phyloP scores from a whole-genome alignment of 2,797 vertebrate genomes.

The Stomatorhinus walkeri region DNA sequence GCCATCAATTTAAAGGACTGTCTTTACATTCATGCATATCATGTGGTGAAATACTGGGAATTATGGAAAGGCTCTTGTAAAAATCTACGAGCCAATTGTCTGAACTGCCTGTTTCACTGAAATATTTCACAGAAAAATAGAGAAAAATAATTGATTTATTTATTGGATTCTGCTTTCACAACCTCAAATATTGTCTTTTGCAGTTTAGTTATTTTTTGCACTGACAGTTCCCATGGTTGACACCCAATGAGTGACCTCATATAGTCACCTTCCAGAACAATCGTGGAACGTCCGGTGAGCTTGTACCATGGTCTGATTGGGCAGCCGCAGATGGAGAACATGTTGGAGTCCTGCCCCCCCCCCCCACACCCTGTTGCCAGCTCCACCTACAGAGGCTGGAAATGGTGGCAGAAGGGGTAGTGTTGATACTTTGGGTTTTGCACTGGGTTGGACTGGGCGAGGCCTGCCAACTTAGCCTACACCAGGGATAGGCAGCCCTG shows the following conservation, averaged over 20 bases:
- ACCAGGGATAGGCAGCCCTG: neutral
- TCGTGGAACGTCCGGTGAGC: neutral
- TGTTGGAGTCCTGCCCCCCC: slow-evolving; percentile 47
- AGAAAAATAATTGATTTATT: neutral
- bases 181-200: neutral
- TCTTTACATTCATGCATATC: neutral
- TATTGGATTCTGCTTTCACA: neutral
- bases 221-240: slow-evolving; percentile 55
- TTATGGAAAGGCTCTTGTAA: neutral
- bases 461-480: neutral
- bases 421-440: neutral
- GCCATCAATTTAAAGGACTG: neutral
- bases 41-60: neutral
- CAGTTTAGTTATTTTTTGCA: neutral
- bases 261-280: neutral
- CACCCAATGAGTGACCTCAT: slow-evolving; percentile 69
- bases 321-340: too few species aligned
- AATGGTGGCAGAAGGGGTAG: neutral
- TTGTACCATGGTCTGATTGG: neutral
- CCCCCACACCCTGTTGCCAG: neutral
- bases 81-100: neutral
- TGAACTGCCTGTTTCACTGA: neutral
- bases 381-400: neutral
- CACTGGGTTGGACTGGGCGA: neutral
- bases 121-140: neutral